Percentiles rank a stretch among this genome's conserved stretches.
phyloP scores from a whole-genome alignment of 2,888 invertebrate genomes.

The Netelia fuscicornis region DNA sequence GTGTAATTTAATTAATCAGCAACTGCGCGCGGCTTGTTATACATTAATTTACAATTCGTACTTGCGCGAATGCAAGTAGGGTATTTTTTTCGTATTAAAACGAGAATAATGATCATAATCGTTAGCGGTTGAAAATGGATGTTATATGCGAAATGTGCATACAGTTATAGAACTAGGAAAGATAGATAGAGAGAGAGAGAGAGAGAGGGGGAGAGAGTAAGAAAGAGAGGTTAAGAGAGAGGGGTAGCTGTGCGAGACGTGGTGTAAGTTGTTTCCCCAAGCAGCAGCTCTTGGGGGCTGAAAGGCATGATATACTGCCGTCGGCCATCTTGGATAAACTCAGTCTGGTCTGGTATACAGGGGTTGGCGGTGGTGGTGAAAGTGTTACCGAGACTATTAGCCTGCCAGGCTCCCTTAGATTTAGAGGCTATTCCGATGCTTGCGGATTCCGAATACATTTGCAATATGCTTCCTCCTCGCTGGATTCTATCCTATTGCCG shows the following conservation, averaged over 20 bases:
- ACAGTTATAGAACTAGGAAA: too few relatives aligned
- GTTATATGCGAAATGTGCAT: neutral
- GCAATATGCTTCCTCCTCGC: constrained; percentile 65
- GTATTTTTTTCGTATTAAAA: constrained; percentile 43
- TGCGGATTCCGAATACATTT: constrained; percentile 72
- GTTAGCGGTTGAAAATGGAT: constrained; percentile 43
- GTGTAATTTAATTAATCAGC: too few relatives aligned
- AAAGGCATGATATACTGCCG: constrained; percentile 69
- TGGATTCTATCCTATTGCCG: constrained; percentile 39
- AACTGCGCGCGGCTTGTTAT: too few relatives aligned
- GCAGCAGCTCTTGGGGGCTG: constrained; percentile 55
- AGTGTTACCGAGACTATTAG: constrained; percentile 72
- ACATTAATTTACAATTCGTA: too few relatives aligned
- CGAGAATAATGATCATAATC: constrained; percentile 61
- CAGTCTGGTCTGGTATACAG: constrained; percentile 27
- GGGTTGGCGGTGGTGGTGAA: constrained; percentile 52
- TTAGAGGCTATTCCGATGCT: constrained; percentile 73
- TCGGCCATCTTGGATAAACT: constrained; percentile 72
- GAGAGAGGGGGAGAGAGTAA: too few relatives aligned
- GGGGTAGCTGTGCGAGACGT: constrained; percentile 2
- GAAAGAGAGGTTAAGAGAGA: neutral
- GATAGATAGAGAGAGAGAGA: too few relatives aligned
- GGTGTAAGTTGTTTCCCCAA: constrained; percentile 60
- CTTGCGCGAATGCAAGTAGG: too few relatives aligned
- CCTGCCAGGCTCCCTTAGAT: constrained; percentile 72